Evolutionary conservation across 2,797 vertebrate species (phyloP).

Genomic region (Pygocentrus nattereri): DNA sequence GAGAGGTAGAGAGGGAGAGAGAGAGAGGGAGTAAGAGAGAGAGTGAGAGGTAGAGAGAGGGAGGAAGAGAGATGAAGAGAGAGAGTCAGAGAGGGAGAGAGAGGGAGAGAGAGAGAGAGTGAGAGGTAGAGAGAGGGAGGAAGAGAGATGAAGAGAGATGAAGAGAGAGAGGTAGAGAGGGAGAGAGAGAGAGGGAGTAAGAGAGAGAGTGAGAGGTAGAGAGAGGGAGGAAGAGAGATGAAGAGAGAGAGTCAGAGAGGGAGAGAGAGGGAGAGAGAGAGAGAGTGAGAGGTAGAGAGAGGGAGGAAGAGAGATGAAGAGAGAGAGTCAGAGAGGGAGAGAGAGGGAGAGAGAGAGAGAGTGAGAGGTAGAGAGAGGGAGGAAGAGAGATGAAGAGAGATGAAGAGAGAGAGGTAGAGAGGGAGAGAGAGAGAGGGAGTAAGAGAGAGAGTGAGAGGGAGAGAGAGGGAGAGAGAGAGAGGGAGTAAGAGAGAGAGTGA

Average conservation of each 20-base stretch:
- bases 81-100: background rate
- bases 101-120: background rate
- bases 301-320: background rate
- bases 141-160: too few species aligned
- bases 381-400: too few species aligned
- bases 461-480: slow-evolving; percentile 1
- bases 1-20: background rate
- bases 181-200: background rate
- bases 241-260: background rate
- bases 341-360: background rate
- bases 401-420: background rate
- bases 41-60: background rate
- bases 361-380: too few species aligned
- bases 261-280: background rate
- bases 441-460: background rate
- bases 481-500: too few species aligned
- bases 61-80: background rate
- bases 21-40: background rate
- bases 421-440: slow-evolving; percentile 9
- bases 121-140: too few species aligned
- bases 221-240: background rate
- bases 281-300: background rate
- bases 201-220: background rate
- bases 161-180: background rate
- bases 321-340: background rate